Conservation (phyloP, 2,888 invertebrate species). For the Drosophila peninsularis region DNA sequence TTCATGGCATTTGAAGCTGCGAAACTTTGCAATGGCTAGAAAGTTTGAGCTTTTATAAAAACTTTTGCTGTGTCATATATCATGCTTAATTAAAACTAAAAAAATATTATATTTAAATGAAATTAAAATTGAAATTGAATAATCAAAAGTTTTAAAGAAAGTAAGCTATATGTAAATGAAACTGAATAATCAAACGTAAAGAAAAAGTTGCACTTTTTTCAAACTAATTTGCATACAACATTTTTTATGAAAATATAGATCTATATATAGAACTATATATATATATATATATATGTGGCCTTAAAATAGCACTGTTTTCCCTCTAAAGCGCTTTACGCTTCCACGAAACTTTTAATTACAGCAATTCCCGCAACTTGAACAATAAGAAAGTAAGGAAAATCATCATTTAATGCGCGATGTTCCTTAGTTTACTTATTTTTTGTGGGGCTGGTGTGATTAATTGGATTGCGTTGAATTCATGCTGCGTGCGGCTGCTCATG, state of each 20-base stretch:
- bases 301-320: not conserved
- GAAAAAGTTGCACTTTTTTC: not conserved
- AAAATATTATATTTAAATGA: not conserved
- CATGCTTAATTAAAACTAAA: not conserved
- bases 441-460: not conserved
- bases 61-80: not conserved
- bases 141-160: not conserved
- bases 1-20: no score
- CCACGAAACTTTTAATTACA: not conserved
- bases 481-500: conserved; percentile 7
- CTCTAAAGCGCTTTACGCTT: not conserved
- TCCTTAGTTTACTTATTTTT: not conserved
- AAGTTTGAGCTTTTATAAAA: not conserved
- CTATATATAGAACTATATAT: no score
- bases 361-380: not conserved
- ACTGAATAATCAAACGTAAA: not conserved
- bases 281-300: not conserved
- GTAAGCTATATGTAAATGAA: not conserved
- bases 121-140: not conserved
- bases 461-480: not conserved
- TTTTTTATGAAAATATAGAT: no score
- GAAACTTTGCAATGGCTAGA: not conserved
- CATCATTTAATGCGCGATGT: not conserved
- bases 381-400: not conserved
- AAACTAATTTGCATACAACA: no score